These are phyloP conservation scores for Zeus faber DNA, from an alignment of 2,113 vertebrate genomes.

Conservation along the genomic window DNA sequence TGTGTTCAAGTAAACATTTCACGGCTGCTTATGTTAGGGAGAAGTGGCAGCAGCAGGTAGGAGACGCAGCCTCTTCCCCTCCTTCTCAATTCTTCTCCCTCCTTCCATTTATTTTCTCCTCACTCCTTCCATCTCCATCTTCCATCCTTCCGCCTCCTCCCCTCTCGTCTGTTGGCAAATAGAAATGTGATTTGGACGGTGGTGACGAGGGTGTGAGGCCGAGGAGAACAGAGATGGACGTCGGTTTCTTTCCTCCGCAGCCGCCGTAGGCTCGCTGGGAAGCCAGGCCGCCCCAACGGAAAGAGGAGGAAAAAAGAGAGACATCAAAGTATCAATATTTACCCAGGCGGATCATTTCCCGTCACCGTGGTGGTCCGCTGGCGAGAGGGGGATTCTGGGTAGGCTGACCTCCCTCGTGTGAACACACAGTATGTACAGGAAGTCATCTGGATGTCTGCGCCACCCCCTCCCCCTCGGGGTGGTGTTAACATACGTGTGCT, in stretches of 20 bases:
- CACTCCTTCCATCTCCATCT: slow-evolving; percentile 26
- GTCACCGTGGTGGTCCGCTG: slow-evolving; percentile 56
- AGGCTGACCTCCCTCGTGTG: slow-evolving; percentile 11
- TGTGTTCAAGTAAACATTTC: slow-evolving; percentile 78
- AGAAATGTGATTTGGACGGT: too few relatives aligned
- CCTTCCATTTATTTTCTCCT: slow-evolving; percentile 6
- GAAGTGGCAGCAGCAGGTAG: slow-evolving; percentile 74
- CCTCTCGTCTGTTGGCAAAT: too few relatives aligned
- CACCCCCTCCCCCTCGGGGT: slow-evolving; percentile 45
- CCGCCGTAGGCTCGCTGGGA: too few relatives aligned
- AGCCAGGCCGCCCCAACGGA: too few relatives aligned
- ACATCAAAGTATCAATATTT: slow-evolving; percentile 44
- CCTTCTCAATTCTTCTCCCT: not conserved
- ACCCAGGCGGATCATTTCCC: slow-evolving; percentile 46
- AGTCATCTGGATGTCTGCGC: slow-evolving; percentile 73
- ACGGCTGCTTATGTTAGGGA: slow-evolving; percentile 74
- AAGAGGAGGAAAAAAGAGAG: slow-evolving; percentile 4
- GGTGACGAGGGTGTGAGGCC: too few relatives aligned
- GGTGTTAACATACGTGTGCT: slow-evolving; percentile 76
- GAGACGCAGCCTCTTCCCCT: slow-evolving; percentile 46
- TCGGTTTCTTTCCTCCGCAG: too few relatives aligned
- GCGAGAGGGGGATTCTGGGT: slow-evolving; percentile 53
- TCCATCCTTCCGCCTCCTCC: slow-evolving; percentile 27
- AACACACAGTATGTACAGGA: slow-evolving; percentile 45
- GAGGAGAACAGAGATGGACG: too few relatives aligned